Evolutionary conservation across 2,888 invertebrate genomes (phyloP), one percentile per base, ranked within the genome.

Genomic region (Hypercompe scribonia): DNA sequence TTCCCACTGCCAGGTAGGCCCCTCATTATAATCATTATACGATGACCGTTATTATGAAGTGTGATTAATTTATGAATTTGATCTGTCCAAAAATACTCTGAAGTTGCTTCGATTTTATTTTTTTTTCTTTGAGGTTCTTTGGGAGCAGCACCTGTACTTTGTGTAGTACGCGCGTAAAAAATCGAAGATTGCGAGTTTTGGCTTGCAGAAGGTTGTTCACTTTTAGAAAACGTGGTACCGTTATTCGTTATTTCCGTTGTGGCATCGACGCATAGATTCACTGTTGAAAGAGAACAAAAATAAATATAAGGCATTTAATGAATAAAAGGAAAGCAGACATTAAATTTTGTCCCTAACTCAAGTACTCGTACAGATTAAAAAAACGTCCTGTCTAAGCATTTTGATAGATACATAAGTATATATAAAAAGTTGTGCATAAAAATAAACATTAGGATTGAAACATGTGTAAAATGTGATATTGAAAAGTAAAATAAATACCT

Each of bases 1-100:
- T 99, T 99, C 0, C 99, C 99, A 89, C 97, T 97, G 0, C 99
- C 99, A 0, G 99, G 97, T 8, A 97, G 93, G 0, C 99, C 99
- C 78, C 99, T 96, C 95, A 99, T 93, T 3, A 99, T 85, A 24
- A 99, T 94, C 87, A 99, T 88, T 13, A 97, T 94, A 88, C 97
- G 97, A 71, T 92, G 94, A 0, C 97, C 97, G 67, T 96, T 88
- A 31, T 91, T 91, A 70, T 93, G 90, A 65, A 88, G 73, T 15
- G 74, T 77, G 2, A 93, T 70, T 54, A 95, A 92, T 76, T 85
- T 75, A 69, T 78, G 81, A 34, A 93, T 68, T 81, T 93, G 90
- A 34, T 11, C n/a, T n/a, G 89, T 88, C 91, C 90, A 91, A 33
- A 87, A 74, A 74, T 77, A 36, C 33, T 65, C n/a, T 28, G 63